Evolutionary conservation across 2,113 vertebrate genomes (phyloP).

Genomic region (Oryzias celebensis): DNA sequence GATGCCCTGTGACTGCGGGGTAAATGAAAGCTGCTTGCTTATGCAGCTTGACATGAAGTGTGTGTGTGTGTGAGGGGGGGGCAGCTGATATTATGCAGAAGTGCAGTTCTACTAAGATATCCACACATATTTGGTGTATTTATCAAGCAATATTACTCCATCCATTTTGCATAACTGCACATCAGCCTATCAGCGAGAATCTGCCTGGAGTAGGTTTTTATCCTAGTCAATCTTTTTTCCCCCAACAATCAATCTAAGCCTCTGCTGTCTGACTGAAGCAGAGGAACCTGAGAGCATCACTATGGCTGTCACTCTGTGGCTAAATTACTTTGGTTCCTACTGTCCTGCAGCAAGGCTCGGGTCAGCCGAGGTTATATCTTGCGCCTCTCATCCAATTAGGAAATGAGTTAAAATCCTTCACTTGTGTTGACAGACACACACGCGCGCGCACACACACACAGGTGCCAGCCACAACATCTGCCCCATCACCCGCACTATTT

Average conservation of each 20-base stretch:
- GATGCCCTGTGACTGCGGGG: constrained; percentile 64
- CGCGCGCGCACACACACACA: constrained; percentile 35
- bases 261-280: constrained; percentile 29
- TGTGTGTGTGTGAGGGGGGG: background rate
- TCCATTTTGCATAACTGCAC: constrained; percentile 29
- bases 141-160: constrained; percentile 36
- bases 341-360: constrained; percentile 63
- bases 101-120: constrained; percentile 34
- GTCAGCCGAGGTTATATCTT: constrained; percentile 60
- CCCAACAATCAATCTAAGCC: constrained; percentile 28
- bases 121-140: constrained; percentile 45
- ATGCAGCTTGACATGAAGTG: constrained; percentile 57
- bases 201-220: constrained; percentile 7
- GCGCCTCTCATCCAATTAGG: constrained; percentile 76
- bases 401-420: constrained; percentile 70
- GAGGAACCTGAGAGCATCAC: constrained; percentile 42
- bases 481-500: constrained; percentile 67
- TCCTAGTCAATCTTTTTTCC: constrained; percentile 47
- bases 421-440: constrained; percentile 54
- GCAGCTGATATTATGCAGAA: constrained; percentile 14
- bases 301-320: constrained; percentile 62
- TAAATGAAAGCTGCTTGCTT: constrained; percentile 69
- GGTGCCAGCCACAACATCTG: constrained; percentile 51
- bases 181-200: constrained; percentile 41
- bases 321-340: constrained; percentile 65